These are phyloP conservation scores for Adoxophyes honmai DNA, from an alignment of 1,140 invertebrate species.

Conservation along the genomic window DNA sequence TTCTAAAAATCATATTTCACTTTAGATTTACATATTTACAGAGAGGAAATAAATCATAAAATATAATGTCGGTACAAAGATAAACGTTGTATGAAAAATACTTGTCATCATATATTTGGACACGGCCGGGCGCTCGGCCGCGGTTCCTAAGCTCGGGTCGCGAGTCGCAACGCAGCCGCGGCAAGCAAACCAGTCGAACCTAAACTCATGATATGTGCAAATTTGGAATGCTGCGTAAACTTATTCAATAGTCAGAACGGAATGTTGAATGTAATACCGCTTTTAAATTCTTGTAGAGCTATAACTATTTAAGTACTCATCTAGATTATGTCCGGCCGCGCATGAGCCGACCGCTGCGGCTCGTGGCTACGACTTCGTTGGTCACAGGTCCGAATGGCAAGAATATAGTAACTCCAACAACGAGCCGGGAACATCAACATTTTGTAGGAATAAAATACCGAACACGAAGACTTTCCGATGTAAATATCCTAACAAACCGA, in stretches of 20 bases:
- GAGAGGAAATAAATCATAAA: conserved; percentile 31
- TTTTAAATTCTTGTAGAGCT: conserved; percentile 1
- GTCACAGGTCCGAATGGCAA: neutral
- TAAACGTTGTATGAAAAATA: conserved; percentile 33
- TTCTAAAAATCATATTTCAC: conserved; percentile 31
- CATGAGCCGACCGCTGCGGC: neutral
- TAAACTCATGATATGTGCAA: conserved; percentile 2
- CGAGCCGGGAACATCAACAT: neutral
- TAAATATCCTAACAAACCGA: conserved; percentile 3
- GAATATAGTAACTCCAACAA: conserved; percentile 13
- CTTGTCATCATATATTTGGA: conserved; percentile 20
- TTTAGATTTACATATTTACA: conserved; percentile 46
- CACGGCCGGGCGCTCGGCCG: neutral
- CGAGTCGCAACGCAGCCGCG: neutral
- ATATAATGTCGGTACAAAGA: conserved; percentile 34
- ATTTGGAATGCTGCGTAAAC: conserved; percentile 10
- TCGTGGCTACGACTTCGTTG: neutral
- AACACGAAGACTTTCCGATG: conserved; percentile 1
- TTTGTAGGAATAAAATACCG: conserved; percentile 1
- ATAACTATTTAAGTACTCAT: conserved; percentile 13
- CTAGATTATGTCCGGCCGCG: neutral
- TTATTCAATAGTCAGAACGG: neutral
- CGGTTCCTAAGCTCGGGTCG: neutral
- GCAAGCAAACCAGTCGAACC: neutral
- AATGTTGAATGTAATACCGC: conserved; percentile 3